Evolutionary conservation across 2,113 vertebrate species (phyloP).

Genomic region (Coregonus clupeaformis): DNA sequence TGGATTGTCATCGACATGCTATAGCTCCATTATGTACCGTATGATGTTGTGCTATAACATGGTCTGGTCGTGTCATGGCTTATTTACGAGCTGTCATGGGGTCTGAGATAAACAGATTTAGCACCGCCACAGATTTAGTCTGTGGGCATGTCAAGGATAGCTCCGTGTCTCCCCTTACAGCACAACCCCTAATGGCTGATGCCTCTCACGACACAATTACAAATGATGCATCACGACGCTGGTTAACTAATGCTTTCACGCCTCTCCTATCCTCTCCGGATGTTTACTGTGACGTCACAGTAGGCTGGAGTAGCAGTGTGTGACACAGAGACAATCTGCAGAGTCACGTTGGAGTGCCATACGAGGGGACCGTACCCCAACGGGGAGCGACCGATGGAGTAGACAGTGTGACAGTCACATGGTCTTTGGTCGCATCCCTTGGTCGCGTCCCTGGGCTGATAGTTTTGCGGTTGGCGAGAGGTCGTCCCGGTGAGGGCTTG

Average conservation of each 20-base stretch:
- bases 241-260: slow-evolving; percentile 5
- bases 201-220: slow-evolving; percentile 23
- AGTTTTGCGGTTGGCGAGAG: too few species aligned
- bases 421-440: too few species aligned
- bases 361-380: too few species aligned
- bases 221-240: slow-evolving; percentile 2
- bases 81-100: slow-evolving; percentile 34
- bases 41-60: background rate
- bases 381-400: too few species aligned
- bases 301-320: too few species aligned
- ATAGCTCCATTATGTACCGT: background rate
- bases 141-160: slow-evolving; percentile 27
- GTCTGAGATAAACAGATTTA: slow-evolving; percentile 32
- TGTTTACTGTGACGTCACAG: background rate
- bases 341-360: too few species aligned
- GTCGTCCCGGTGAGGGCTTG: too few species aligned
- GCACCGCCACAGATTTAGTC: background rate
- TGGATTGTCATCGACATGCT: slow-evolving; percentile 7
- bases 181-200: slow-evolving; percentile 1
- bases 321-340: too few species aligned
- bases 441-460: too few species aligned
- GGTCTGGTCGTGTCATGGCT: slow-evolving; percentile 16
- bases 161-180: slow-evolving; percentile 5
- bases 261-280: background rate
- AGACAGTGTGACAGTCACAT: too few species aligned